Conservation (phyloP, 2,797 vertebrate genomes). For the Fundulus diaphanus region DNA sequence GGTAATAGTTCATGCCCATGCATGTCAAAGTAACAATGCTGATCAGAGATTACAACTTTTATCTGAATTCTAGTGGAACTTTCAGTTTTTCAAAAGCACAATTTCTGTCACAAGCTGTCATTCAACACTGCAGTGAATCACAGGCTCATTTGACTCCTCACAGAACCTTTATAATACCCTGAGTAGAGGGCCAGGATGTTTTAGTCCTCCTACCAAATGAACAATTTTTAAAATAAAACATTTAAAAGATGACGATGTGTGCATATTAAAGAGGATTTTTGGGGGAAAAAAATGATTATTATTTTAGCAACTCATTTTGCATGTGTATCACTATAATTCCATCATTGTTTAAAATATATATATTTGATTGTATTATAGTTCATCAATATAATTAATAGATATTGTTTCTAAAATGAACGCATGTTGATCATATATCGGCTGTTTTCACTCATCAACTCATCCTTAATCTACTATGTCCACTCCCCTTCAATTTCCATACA, state of each 20-base stretch:
- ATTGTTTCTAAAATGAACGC: neutral
- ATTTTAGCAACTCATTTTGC: neutral
- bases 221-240: too few relatives aligned
- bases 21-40: neutral
- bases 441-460: neutral
- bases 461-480: neutral
- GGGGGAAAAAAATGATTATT: too few relatives aligned
- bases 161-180: too few relatives aligned
- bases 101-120: neutral
- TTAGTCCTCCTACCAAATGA: neutral
- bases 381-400: neutral
- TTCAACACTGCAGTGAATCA: neutral
- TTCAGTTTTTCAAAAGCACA: neutral
- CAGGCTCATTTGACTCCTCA: neutral
- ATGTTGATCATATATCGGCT: neutral
- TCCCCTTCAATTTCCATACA: too few relatives aligned
- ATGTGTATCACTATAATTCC: neutral
- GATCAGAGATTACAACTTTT: neutral
- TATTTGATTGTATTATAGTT: neutral
- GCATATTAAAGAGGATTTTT: too few relatives aligned
- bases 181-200: neutral
- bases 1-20: neutral
- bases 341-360: neutral
- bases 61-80: neutral
- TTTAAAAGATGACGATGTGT: too few relatives aligned